A percentile compares a stretch with the other conserved stretches of the same genome.
These are phyloP conservation scores for Andrena bucephala DNA, from an alignment of 2,888 invertebrate species.

Conservation along the genomic window DNA sequence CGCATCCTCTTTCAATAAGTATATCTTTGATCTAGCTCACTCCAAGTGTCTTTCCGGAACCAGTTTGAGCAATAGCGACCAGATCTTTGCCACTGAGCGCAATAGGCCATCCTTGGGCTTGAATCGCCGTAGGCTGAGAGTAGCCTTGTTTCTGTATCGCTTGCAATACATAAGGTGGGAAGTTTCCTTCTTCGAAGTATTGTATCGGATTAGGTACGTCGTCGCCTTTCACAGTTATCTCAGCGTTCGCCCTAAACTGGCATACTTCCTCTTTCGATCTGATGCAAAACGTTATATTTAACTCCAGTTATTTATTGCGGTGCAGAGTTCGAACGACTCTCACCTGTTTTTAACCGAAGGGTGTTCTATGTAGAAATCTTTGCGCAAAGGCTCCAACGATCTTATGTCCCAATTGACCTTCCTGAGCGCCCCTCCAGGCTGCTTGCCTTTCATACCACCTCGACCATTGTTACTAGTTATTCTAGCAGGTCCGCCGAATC, in stretches of 20 bases:
- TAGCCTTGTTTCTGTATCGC: constrained; percentile 85
- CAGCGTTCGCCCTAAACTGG: constrained; percentile 77
- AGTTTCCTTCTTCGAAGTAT: constrained; percentile 82
- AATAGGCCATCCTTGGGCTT: constrained; percentile 89
- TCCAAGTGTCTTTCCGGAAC: constrained; percentile 87
- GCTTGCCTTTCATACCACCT: constrained; percentile 75
- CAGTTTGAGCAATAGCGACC: constrained; percentile 89
- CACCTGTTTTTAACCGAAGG: constrained; percentile 87
- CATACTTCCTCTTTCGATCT: constrained; percentile 80
- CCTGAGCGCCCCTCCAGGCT: constrained; percentile 85
- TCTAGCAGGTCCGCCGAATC: constrained; percentile 69
- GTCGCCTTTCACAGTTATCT: constrained; percentile 82
- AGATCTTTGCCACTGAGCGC: constrained; percentile 88
- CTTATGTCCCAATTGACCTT: constrained; percentile 87
- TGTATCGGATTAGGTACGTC: constrained; percentile 82
- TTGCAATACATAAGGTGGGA: constrained; percentile 80
- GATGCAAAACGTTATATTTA: not conserved
- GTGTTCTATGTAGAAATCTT: constrained; percentile 93
- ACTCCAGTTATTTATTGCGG: not conserved
- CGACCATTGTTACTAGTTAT: constrained; percentile 70
- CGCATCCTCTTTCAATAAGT: constrained; percentile 17
- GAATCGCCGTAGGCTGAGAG: constrained; percentile 88
- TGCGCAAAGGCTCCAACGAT: constrained; percentile 90
- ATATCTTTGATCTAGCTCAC: constrained; percentile 69
- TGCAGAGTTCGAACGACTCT: constrained; percentile 3